Evolutionary conservation across 2,888 invertebrate species (phyloP).

Genomic region (Drosophila niveifrons): DNA sequence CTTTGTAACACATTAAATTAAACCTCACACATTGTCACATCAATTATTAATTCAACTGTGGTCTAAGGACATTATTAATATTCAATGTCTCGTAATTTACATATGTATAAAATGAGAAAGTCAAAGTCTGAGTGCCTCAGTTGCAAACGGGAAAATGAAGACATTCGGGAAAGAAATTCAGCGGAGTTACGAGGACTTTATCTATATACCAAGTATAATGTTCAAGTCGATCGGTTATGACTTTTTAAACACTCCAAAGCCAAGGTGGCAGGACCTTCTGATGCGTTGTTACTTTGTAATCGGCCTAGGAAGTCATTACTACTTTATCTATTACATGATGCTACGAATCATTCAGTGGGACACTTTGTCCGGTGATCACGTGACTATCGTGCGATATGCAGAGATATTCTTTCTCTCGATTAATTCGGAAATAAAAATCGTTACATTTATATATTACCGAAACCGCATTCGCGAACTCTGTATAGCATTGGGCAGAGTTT

Average conservation of each 20-base stretch:
- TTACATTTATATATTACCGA: conserved; percentile 16
- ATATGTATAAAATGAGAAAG: conserved; percentile 8
- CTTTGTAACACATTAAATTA: background rate
- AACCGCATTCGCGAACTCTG: conserved; percentile 15
- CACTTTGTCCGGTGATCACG: conserved; percentile 16
- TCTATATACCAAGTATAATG: conserved; percentile 25
- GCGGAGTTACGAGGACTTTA: conserved; percentile 23
- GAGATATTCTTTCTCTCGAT: conserved; percentile 13
- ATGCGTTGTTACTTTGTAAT: background rate
- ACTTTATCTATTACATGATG: conserved; percentile 8
- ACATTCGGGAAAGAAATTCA: background rate
- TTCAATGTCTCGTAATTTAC: background rate
- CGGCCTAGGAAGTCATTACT: conserved; percentile 16
- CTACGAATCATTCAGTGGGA: conserved; percentile 29
- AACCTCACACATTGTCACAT: background rate
- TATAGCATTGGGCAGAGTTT: conserved; percentile 1
- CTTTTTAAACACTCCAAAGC: background rate
- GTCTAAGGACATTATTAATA: conserved; percentile 13
- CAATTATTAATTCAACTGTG: conserved; percentile 8
- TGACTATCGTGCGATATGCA: conserved; percentile 24
- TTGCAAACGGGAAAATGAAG: conserved; percentile 7
- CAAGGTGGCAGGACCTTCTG: conserved; percentile 14
- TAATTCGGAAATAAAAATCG: conserved; percentile 30
- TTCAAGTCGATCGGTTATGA: conserved; percentile 25
- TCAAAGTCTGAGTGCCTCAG: background rate